Evolutionary conservation across 1,140 invertebrate species (phyloP).

Genomic region (Leptonema lineaticorne): DNA sequence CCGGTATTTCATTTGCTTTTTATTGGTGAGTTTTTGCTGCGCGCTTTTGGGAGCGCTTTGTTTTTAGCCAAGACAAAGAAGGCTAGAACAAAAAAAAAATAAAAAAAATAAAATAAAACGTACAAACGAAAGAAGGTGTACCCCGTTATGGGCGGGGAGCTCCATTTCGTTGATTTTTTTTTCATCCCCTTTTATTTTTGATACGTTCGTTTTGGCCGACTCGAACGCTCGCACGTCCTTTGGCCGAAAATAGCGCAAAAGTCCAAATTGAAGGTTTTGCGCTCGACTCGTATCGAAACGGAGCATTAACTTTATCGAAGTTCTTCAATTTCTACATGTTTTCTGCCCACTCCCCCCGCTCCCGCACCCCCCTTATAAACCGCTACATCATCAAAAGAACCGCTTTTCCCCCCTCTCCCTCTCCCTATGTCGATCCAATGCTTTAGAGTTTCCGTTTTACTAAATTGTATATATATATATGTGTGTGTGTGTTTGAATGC

Average conservation of each 20-base stretch:
- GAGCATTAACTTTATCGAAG: constrained; percentile 6
- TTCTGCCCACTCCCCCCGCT: not conserved
- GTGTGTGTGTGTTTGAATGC: not conserved
- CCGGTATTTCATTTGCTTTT: constrained; percentile 3
- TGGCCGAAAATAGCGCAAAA: too few relatives aligned
- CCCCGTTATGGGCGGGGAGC: too few relatives aligned
- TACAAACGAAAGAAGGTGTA: too few relatives aligned
- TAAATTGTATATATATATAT: constrained; percentile 1
- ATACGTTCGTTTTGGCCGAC: too few relatives aligned
- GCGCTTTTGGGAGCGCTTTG: not conserved
- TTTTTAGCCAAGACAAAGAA: constrained; percentile 4
- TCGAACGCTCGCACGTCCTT: too few relatives aligned
- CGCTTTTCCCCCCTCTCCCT: not conserved
- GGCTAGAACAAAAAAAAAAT: not conserved
- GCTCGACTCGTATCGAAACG: not conserved
- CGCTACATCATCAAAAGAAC: not conserved
- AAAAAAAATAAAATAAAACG: too few relatives aligned
- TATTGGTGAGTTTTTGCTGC: not conserved
- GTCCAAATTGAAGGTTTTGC: not conserved
- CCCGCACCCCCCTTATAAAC: not conserved
- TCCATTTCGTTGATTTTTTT: too few relatives aligned
- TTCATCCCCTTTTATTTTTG: too few relatives aligned
- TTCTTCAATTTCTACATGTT: not conserved
- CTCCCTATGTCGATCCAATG: not conserved
- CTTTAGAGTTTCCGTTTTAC: not conserved